phyloP scores from a whole-genome alignment of 2,113 vertebrate genomes.

The Trematocara macrostoma region DNA sequence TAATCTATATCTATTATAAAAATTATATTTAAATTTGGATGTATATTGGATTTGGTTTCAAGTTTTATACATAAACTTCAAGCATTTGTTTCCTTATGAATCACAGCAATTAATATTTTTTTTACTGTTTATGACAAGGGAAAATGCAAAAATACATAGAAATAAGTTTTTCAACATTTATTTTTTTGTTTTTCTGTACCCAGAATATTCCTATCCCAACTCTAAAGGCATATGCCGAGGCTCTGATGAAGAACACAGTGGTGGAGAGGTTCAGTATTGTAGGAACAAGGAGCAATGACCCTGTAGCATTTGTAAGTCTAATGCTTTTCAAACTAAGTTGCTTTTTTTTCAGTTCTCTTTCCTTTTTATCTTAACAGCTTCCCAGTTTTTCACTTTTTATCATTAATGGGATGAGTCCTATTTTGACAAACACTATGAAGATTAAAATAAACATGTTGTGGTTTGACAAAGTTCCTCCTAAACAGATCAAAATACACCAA shows the following conservation, averaged over 20 bases:
- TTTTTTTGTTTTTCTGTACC: not conserved
- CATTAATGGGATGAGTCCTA: not conserved
- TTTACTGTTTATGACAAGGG: not conserved
- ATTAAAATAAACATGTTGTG: not conserved
- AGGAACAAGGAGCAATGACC: conserved; percentile 92
- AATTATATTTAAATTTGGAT: not conserved
- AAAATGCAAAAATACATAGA: not conserved
- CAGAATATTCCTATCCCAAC: conserved; percentile 92
- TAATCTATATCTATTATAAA: not conserved
- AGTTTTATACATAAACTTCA: not conserved
- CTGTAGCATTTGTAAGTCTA: conserved; percentile 87
- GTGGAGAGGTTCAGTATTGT: conserved; percentile 96
- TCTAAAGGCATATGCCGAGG: conserved; percentile 88
- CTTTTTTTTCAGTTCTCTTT: not conserved
- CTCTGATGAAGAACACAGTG: conserved; percentile 81
- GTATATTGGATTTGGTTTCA: not conserved
- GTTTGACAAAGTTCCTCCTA: not conserved
- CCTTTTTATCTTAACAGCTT: not conserved
- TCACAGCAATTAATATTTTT: not conserved
- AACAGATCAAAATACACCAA: not conserved
- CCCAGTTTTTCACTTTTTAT: not conserved
- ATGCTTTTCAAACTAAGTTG: not conserved
- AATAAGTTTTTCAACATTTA: not conserved
- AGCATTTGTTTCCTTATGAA: not conserved
- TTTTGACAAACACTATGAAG: not conserved